phyloP scores from a whole-genome alignment of 2,113 vertebrate genomes.

The Lipophrys pholis region DNA sequence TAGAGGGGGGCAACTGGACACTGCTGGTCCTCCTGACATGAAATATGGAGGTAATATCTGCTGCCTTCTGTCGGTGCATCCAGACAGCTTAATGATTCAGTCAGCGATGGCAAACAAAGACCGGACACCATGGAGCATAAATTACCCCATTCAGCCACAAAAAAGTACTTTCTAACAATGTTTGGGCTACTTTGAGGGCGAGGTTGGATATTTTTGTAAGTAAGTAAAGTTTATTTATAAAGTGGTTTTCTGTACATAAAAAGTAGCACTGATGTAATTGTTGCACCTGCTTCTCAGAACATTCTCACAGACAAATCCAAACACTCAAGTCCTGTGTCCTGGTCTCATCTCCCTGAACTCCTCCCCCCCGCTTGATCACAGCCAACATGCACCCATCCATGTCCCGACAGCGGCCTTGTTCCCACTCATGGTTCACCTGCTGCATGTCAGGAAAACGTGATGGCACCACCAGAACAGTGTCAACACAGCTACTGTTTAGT shows the following conservation, averaged over 20 bases:
- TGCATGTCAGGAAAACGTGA: conserved; percentile 39
- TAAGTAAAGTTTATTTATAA: too few species aligned
- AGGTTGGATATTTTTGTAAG: neutral
- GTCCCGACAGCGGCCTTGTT: conserved; percentile 20
- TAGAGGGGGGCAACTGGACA: neutral
- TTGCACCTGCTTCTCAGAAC: too few species aligned
- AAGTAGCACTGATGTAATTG: too few species aligned
- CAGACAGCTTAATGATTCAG: conserved; percentile 63
- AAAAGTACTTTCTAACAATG: neutral
- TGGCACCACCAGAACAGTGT: conserved; percentile 38
- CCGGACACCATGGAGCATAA: neutral
- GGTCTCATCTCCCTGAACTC: too few species aligned
- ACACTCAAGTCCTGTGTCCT: neutral
- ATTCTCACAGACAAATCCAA: neutral
- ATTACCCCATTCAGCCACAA: neutral
- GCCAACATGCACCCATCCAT: neutral
- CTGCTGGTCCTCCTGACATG: conserved; percentile 42
- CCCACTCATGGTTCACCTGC: conserved; percentile 52
- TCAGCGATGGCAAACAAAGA: conserved; percentile 30
- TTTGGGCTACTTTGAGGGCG: neutral
- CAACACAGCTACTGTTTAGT: conserved; percentile 63
- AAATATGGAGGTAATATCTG: conserved; percentile 72
- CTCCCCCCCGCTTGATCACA: neutral
- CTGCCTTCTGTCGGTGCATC: conserved; percentile 59
- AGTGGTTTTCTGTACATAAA: too few species aligned